Conservation (phyloP, 30 jellyfish, hydroid and myxozoan genomes). For the Nemopilema nomurai region DNA sequence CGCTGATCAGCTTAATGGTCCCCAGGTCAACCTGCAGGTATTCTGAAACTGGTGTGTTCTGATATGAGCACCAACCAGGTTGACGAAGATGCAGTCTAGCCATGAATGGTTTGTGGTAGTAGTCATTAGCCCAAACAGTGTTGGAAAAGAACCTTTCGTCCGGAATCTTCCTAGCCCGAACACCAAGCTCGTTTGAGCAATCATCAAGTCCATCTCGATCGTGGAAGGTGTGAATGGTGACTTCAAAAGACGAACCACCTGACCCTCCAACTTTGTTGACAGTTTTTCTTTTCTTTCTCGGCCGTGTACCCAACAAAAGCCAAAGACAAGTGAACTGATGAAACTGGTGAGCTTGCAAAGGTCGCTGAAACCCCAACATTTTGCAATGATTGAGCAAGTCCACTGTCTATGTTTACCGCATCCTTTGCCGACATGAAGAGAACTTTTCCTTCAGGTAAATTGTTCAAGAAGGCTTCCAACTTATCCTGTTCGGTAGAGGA, state of each 20-base stretch:
- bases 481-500: neutral
- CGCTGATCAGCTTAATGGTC: constrained; percentile 7
- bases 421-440: constrained; percentile 22
- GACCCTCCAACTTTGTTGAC: constrained; percentile 10
- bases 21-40: constrained; percentile 49
- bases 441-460: neutral
- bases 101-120: neutral
- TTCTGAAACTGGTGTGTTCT: neutral
- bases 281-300: neutral
- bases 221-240: constrained; percentile 2
- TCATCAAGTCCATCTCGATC: constrained; percentile 26
- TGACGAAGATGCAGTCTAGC: constrained; percentile 27
- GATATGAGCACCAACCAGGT: constrained; percentile 29
- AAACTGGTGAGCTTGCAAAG: constrained; percentile 3
- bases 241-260: constrained; percentile 6
- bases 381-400: constrained; percentile 8
- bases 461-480: neutral
- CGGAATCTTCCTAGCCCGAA: constrained; percentile 15
- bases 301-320: constrained; percentile 19
- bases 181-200: constrained; percentile 37
- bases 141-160: neutral
- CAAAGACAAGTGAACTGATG: neutral
- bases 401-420: constrained; percentile 1
- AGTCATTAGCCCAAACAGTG: neutral
- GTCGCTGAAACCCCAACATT: constrained; percentile 21